These are phyloP conservation scores for Maccullochella peelii DNA, from an alignment of 2,113 vertebrate species.

Conservation along the genomic window DNA sequence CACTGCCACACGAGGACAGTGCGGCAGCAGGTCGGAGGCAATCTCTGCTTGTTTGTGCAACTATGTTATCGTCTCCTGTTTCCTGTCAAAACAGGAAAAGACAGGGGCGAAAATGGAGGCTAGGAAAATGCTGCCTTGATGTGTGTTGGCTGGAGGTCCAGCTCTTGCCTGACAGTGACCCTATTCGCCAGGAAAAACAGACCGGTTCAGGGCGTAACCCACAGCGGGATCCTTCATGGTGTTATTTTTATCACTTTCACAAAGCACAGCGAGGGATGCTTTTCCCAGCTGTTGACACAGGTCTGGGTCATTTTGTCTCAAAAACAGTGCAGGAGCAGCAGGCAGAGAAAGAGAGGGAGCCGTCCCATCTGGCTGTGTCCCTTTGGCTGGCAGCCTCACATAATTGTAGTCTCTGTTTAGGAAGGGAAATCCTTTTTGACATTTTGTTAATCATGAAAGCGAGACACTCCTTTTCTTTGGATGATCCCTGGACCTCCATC, in stretches of 20 bases:
- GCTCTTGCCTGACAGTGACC: slow-evolving; percentile 73
- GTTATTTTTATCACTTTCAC: slow-evolving; percentile 83
- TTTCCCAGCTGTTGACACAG: slow-evolving; percentile 83
- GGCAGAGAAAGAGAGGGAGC: slow-evolving; percentile 56
- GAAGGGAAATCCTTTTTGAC: slow-evolving; percentile 80
- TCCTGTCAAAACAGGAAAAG: slow-evolving; percentile 87
- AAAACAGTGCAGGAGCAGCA: slow-evolving; percentile 55
- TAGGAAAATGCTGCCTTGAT: slow-evolving; percentile 82
- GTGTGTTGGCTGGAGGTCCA: slow-evolving; percentile 77
- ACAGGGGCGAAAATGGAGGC: slow-evolving; percentile 77
- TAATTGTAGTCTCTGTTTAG: slow-evolving; percentile 76
- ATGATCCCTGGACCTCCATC: slow-evolving; percentile 76
- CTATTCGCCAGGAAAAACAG: slow-evolving; percentile 78
- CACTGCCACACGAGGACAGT: slow-evolving; percentile 55
- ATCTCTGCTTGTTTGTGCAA: slow-evolving; percentile 78
- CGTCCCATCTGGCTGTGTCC: slow-evolving; percentile 55
- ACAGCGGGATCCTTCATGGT: slow-evolving; percentile 59
- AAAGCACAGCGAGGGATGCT: slow-evolving; percentile 74
- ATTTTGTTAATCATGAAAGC: slow-evolving; percentile 80
- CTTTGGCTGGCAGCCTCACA: slow-evolving; percentile 50
- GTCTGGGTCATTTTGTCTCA: slow-evolving; percentile 67
- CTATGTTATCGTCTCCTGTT: slow-evolving; percentile 81
- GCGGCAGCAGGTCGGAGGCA: slow-evolving; percentile 69
- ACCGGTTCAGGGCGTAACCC: slow-evolving; percentile 69
- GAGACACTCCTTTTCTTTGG: slow-evolving; percentile 73